phyloP scores from a whole-genome alignment of 2,888 invertebrate genomes.

The Andrena haemorrhoa region DNA sequence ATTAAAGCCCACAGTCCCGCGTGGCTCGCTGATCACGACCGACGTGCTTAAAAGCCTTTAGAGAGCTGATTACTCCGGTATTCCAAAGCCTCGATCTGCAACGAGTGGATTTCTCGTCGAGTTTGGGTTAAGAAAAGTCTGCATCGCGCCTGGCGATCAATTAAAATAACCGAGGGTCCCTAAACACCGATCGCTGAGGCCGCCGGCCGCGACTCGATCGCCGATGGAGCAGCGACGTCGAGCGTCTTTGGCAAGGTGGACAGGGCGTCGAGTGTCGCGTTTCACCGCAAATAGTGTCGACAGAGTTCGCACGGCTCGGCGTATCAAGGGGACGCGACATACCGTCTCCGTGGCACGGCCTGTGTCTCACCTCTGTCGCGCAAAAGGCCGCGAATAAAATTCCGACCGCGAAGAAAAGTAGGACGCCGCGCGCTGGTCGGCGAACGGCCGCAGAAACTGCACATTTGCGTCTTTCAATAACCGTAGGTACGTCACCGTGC shows the following conservation, averaged over 20 bases:
- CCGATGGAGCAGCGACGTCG: background rate
- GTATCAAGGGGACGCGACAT: constrained; percentile 57
- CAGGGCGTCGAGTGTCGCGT: constrained; percentile 32
- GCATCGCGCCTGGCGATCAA: too few species aligned
- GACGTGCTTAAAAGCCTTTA: background rate
- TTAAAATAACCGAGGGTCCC: too few species aligned
- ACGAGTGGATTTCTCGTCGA: too few species aligned
- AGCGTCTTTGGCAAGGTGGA: background rate
- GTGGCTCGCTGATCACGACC: background rate
- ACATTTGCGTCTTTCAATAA: constrained; percentile 67
- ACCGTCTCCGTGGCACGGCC: constrained; percentile 46
- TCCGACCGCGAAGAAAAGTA: constrained; percentile 65
- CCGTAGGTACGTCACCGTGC: constrained; percentile 49
- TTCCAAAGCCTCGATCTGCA: background rate
- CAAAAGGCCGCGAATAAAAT: constrained; percentile 44
- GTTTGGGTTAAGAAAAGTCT: too few species aligned
- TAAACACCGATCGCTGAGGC: too few species aligned
- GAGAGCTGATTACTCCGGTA: background rate
- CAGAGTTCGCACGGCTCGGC: constrained; percentile 36
- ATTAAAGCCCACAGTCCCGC: background rate
- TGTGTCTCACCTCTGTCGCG: constrained; percentile 44
- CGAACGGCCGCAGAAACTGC: constrained; percentile 55
- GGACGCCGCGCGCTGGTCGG: constrained; percentile 54
- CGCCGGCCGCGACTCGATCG: background rate
- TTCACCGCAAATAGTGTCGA: constrained; percentile 44